phyloP scores from a whole-genome alignment of 2,888 invertebrate species.

The Eupithecia dodoneata region DNA sequence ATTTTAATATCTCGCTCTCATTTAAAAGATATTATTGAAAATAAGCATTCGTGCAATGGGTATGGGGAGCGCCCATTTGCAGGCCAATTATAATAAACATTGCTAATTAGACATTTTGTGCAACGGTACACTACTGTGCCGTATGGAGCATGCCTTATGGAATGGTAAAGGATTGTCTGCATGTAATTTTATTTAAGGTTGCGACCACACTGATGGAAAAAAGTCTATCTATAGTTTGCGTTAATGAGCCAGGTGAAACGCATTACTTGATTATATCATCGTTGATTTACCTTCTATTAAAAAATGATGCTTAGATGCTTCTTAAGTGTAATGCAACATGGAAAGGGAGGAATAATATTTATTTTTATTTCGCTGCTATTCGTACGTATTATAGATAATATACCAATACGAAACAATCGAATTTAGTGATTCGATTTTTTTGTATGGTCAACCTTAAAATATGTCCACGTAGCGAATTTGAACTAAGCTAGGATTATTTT shows the following conservation, averaged over 20 bases:
- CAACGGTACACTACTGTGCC: constrained; percentile 19
- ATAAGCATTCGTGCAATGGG: constrained; percentile 14
- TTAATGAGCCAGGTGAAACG: neutral
- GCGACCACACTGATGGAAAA: neutral
- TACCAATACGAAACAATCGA: too few species aligned
- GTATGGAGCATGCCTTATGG: neutral
- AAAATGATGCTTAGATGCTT: neutral
- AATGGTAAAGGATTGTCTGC: neutral
- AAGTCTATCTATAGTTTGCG: neutral
- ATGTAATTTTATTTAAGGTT: neutral
- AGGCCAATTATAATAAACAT: constrained; percentile 41
- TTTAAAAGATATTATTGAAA: constrained; percentile 27
- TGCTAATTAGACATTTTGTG: constrained; percentile 33
- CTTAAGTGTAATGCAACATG: neutral
- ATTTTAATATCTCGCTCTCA: constrained; percentile 10
- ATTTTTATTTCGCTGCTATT: neutral
- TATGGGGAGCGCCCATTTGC: constrained; percentile 26
- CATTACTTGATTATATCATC: neutral
- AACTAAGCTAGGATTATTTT: too few species aligned
- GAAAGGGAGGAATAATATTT: neutral
- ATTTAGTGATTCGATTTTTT: too few species aligned
- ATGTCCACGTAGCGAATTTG: too few species aligned
- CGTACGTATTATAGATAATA: too few species aligned
- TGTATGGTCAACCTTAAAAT: too few species aligned
- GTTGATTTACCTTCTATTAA: neutral